Percentiles rank a stretch among this genome's conserved stretches.
Conservation (phyloP, 2,113 vertebrate species). For the Gallinago jamesoni region DNA sequence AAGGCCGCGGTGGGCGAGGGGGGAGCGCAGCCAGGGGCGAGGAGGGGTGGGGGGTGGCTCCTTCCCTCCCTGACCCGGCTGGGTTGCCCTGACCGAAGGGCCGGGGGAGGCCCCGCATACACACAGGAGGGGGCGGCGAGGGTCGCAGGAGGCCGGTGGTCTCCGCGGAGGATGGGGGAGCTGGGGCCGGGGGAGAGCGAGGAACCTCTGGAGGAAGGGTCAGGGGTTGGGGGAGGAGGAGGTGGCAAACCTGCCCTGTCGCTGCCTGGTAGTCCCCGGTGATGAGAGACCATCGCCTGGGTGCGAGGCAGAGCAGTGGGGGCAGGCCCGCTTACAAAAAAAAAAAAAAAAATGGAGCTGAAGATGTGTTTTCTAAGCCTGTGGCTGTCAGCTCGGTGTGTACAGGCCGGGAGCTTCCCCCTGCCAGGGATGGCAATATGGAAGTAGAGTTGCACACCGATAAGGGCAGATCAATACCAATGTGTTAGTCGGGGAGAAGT, state of each 20-base stretch:
- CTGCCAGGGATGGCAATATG: conserved; percentile 40
- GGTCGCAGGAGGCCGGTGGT: background rate
- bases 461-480: conserved; percentile 42
- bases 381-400: background rate
- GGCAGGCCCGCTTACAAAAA: background rate
- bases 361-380: conserved; percentile 42
- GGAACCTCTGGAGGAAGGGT: background rate
- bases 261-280: background rate
- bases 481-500: conserved; percentile 29
- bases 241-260: background rate
- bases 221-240: too few relatives aligned
- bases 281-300: background rate
- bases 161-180: background rate
- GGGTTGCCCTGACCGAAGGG: background rate
- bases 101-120: background rate
- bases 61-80: background rate
- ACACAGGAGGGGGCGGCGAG: background rate
- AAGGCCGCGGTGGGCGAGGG: background rate
- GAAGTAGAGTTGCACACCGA: conserved; percentile 52
- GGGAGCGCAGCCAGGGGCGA: background rate
- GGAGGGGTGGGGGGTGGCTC: too few relatives aligned
- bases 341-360: conserved; percentile 22
- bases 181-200: background rate
- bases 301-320: conserved; percentile 13
- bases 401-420: background rate